Percentiles rank a stretch among this genome's conserved stretches.
These are phyloP conservation scores for Mionectes macconnelli DNA, from an alignment of 2,113 vertebrate genomes.

Conservation along the genomic window DNA sequence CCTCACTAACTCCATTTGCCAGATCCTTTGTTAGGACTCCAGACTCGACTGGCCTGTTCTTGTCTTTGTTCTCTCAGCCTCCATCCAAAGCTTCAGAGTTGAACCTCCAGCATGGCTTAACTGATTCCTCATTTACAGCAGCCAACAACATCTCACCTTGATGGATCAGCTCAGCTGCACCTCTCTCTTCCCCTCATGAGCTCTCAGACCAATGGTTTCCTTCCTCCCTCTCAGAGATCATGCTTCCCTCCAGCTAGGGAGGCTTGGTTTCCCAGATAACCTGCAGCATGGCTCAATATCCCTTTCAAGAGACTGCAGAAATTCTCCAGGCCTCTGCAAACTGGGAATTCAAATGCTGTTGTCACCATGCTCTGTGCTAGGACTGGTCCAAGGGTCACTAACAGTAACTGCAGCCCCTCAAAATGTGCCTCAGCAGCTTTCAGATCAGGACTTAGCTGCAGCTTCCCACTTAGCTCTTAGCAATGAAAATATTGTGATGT, in stretches of 20 bases:
- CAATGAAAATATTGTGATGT: not conserved
- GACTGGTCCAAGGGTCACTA: not conserved
- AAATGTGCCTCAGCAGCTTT: not conserved
- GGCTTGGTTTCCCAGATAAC: not conserved
- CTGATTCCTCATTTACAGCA: not conserved
- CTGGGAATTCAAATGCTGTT: not conserved
- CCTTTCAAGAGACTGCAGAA: not conserved
- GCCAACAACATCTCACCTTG: not conserved
- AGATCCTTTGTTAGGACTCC: not conserved
- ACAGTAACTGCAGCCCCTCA: not conserved
- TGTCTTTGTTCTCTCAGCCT: not conserved
- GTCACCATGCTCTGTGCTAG: rapidly evolving
- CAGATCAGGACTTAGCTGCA: not conserved
- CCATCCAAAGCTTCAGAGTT: not conserved
- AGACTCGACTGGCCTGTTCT: not conserved
- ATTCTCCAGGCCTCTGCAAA: not conserved
- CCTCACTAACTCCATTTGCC: not conserved
- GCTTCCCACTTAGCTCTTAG: not conserved
- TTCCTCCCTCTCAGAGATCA: not conserved
- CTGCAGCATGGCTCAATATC: not conserved
- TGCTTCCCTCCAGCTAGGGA: not conserved
- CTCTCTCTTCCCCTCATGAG: not conserved
- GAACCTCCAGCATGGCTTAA: not conserved
- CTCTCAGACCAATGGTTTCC: not conserved
- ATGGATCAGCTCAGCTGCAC: not conserved